These are phyloP conservation scores for Monochamus saltuarius DNA, from an alignment of 1,140 invertebrate genomes.

Conservation along the genomic window DNA sequence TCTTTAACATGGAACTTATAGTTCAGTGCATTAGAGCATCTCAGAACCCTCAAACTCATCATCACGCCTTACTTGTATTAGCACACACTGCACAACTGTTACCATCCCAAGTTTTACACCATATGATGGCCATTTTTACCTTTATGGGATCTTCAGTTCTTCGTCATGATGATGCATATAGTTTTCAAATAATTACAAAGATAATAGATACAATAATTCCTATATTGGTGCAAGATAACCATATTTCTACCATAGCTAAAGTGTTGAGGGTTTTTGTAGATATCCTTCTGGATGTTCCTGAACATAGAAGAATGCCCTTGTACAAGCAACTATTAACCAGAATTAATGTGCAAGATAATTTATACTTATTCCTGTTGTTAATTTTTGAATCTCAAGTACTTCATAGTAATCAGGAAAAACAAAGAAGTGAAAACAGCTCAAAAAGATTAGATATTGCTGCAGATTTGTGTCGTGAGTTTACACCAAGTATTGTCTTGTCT, in stretches of 20 bases:
- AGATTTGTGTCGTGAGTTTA: constrained; percentile 65
- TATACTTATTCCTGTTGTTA: constrained; percentile 76
- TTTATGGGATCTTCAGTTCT: constrained; percentile 92
- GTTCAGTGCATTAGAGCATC: constrained; percentile 87
- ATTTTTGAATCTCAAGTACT: constrained; percentile 68
- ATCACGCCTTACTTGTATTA: constrained; percentile 82
- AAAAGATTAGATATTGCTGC: constrained; percentile 66
- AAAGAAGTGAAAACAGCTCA: constrained; percentile 45
- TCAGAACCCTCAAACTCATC: constrained; percentile 91
- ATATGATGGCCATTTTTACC: constrained; percentile 93
- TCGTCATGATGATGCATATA: constrained; percentile 90
- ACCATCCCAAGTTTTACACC: constrained; percentile 82
- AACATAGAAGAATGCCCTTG: constrained; percentile 78
- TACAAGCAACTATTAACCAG: constrained; percentile 78
- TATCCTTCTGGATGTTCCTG: constrained; percentile 84
- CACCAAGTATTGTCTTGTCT: constrained; percentile 61
- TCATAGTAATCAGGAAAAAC: constrained; percentile 54
- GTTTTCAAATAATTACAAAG: constrained; percentile 88
- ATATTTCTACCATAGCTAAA: constrained; percentile 57
- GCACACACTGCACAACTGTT: constrained; percentile 73
- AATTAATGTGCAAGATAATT: constrained; percentile 66
- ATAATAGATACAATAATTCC: constrained; percentile 90
- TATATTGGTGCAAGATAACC: constrained; percentile 66
- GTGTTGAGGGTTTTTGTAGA: constrained; percentile 88
- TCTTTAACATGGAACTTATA: constrained; percentile 78